Evolutionary conservation across 2,888 invertebrate species (phyloP).

Genomic region (Chrysolina americana): DNA sequence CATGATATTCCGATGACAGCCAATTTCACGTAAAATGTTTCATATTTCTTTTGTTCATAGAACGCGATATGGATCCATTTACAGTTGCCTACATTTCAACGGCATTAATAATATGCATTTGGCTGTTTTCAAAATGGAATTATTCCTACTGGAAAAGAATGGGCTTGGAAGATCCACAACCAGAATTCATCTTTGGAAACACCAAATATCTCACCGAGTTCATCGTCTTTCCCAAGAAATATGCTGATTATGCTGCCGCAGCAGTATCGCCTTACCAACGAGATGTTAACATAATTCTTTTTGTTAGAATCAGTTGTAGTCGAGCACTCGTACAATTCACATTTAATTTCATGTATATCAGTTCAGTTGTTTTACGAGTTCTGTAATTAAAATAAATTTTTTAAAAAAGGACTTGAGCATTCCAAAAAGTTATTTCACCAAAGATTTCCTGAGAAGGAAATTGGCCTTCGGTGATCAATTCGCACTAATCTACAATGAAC

Average conservation of each 20-base stretch:
- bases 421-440: too few relatives aligned
- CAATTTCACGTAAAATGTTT: neutral
- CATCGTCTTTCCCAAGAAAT: too few relatives aligned
- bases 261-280: too few relatives aligned
- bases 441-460: constrained; percentile 18
- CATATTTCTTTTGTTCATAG: neutral
- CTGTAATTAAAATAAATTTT: too few relatives aligned
- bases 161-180: constrained; percentile 50
- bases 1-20: neutral
- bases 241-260: too few relatives aligned
- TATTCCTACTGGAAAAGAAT: constrained; percentile 59
- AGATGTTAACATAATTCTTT: too few relatives aligned
- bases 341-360: too few relatives aligned
- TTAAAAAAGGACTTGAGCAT: too few relatives aligned
- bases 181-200: constrained; percentile 43
- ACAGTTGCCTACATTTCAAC: neutral
- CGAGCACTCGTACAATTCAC: too few relatives aligned
- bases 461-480: constrained; percentile 28
- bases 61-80: constrained; percentile 20
- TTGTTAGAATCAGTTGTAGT: too few relatives aligned
- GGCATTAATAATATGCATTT: constrained; percentile 15
- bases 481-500: constrained; percentile 42
- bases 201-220: too few relatives aligned
- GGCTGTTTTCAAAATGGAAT: constrained; percentile 47
- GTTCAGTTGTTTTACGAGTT: too few relatives aligned